These are phyloP conservation scores for Lagorchestes hirsutus DNA, from an alignment of 2,797 vertebrate genomes.

Conservation along the genomic window DNA sequence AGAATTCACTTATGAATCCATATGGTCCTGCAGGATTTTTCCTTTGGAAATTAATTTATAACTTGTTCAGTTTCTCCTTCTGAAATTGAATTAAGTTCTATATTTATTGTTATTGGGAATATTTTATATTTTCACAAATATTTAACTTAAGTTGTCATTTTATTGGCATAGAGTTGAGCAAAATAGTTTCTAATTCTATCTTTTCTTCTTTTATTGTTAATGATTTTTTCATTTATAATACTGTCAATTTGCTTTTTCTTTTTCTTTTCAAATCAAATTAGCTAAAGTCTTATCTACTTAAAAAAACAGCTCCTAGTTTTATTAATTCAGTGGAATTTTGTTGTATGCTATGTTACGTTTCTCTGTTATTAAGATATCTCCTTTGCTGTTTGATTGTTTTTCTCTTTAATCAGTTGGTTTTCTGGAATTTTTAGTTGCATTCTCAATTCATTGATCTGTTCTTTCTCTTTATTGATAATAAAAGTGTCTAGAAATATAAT, in stretches of 20 bases:
- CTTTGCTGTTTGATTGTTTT: not conserved
- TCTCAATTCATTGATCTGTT: not conserved
- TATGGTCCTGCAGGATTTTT: not conserved
- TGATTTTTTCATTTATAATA: not conserved
- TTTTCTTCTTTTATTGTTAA: not conserved
- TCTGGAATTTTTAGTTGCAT: not conserved
- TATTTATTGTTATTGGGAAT: not conserved
- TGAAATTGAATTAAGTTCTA: not conserved
- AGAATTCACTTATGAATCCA: not conserved
- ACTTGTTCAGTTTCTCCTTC: not conserved
- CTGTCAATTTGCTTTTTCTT: not conserved
- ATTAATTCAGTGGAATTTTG: not conserved
- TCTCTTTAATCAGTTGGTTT: not conserved
- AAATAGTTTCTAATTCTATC: not conserved
- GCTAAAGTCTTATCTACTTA: not conserved
- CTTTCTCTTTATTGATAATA: not conserved
- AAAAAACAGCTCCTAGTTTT: not conserved
- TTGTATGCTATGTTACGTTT: not conserved
- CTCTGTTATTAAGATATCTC: not conserved
- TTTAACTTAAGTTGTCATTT: not conserved
- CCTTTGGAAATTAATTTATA: not conserved
- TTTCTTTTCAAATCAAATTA: not conserved
- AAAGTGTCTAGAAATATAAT: not conserved
- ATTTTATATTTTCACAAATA: not conserved
- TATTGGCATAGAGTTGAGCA: not conserved